Conservation (phyloP, 2,113 vertebrate genomes). For the Apaloderma vittatum region DNA sequence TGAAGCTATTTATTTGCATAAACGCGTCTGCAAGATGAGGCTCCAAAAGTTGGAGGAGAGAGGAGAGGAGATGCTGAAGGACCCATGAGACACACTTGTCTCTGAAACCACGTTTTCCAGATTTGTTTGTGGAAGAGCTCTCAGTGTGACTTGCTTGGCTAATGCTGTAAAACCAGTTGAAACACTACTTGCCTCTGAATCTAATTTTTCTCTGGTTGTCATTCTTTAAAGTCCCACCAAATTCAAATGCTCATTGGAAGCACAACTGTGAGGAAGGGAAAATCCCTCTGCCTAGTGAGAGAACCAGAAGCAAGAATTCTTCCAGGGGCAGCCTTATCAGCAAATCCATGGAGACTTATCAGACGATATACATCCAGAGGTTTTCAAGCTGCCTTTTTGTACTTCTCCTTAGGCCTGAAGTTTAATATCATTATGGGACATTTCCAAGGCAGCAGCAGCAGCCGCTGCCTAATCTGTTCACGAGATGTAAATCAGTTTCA, state of each 20-base stretch:
- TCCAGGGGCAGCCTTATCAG: slow-evolving; percentile 47
- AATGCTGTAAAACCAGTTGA: not conserved
- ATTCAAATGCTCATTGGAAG: slow-evolving; percentile 12
- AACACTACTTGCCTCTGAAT: not conserved
- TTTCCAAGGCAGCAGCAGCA: slow-evolving; percentile 26
- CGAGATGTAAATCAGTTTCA: slow-evolving; percentile 74
- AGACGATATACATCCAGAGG: slow-evolving; percentile 51
- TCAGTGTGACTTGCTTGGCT: not conserved
- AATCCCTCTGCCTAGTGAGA: not conserved
- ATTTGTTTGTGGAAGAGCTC: not conserved
- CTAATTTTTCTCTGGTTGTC: not conserved
- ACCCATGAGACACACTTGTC: not conserved
- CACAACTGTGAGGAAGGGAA: not conserved
- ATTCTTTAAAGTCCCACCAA: not conserved
- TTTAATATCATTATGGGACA: slow-evolving; percentile 55
- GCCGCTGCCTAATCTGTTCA: slow-evolving; percentile 56
- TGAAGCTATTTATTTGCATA: not conserved
- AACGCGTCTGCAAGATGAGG: not conserved
- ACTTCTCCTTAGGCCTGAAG: slow-evolving; percentile 63
- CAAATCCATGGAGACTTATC: slow-evolving; percentile 49
- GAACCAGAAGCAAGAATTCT: slow-evolving; percentile 39
- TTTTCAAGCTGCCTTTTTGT: slow-evolving; percentile 51
- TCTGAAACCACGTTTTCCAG: not conserved
- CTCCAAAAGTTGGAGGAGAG: not conserved
- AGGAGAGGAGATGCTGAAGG: not conserved